Conservation (phyloP, 2,888 invertebrate species). For the Polylopha cassiicola region DNA sequence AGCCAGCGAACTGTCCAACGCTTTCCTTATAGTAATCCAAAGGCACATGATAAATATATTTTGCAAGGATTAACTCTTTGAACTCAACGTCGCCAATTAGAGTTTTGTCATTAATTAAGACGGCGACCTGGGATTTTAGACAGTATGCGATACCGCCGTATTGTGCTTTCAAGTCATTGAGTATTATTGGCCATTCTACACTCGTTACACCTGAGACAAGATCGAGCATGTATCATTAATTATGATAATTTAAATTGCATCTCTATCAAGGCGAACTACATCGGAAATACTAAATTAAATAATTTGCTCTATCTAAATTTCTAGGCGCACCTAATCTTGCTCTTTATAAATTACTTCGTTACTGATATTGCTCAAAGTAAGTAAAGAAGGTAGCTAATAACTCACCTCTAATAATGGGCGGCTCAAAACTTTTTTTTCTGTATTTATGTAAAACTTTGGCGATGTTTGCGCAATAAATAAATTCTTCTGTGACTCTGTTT, state of each 20-base stretch:
- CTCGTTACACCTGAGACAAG: slow-evolving; percentile 44
- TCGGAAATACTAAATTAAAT: too few species aligned
- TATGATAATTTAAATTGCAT: too few species aligned
- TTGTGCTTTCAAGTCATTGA: slow-evolving; percentile 51
- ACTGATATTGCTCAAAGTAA: background rate
- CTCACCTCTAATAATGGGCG: slow-evolving; percentile 55
- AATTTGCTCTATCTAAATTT: too few species aligned
- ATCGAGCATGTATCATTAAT: too few species aligned
- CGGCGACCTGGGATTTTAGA: slow-evolving; percentile 60
- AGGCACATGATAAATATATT: slow-evolving; percentile 59
- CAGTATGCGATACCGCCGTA: slow-evolving; percentile 68
- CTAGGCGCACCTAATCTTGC: too few species aligned
- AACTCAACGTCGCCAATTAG: slow-evolving; percentile 75
- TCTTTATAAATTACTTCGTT: background rate
- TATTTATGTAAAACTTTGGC: slow-evolving; percentile 56
- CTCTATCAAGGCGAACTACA: too few species aligned
- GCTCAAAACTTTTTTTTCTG: slow-evolving; percentile 44
- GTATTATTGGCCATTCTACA: slow-evolving; percentile 60
- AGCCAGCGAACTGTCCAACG: slow-evolving; percentile 55
- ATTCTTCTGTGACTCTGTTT: slow-evolving; percentile 52
- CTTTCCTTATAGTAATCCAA: slow-evolving; percentile 66
- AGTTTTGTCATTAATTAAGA: slow-evolving; percentile 66
- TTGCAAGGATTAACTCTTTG: slow-evolving; percentile 54
- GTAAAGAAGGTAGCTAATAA: background rate
- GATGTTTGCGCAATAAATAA: slow-evolving; percentile 51